Evolutionary conservation across 2,888 invertebrate species (phyloP), one percentile per base, ranked within the genome.

Genomic region (Julus scanicus): DNA sequence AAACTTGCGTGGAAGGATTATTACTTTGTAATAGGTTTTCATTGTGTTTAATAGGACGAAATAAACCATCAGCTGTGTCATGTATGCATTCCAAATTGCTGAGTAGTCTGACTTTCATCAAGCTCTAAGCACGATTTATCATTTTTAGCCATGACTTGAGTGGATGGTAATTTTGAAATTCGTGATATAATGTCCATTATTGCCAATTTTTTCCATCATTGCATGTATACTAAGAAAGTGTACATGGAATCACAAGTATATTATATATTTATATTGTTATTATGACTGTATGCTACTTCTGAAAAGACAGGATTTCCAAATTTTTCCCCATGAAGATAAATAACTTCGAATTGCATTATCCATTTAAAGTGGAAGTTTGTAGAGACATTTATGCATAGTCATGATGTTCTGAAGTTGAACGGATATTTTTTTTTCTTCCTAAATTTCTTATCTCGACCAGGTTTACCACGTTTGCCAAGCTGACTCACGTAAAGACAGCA

Each of bases 381-480:
- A 48, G 48, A 49, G 13, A 49, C 49, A 13, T 13, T 49, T 49
- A 8, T 49, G 49, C 49, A 9, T 53, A 17, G 53, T 53, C 13
- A 13, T 17, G 15, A 53, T 53, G 53, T 53, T 0, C 53, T 13
- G 53, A 13, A 13, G 17, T 53, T 71, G 71, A 29, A 71, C n/a
- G n/a, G n/a, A 29, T 71, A 29, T 71, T 29, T 71, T 29, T 4
- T 71, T 29, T 9, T 29, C 29, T 29, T 71, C 11, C 29, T 71
- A 29, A 20, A 29, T 29, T 71, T 8, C 29, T 6, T 29, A 20
- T 71, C 71, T 71, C n/a, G 63, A 20, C 20, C 71, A 89, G 89
- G 89, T 88, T 15, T 89, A 88, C 49, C 89, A 89, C 84, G 84
- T 86, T 9, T 89, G 89, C 71, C 88, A 89, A 20, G 84, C 86